Base-by-base conservation (phyloP, 2,113 vertebrate species). In the Malurus cyaneus region DNA sequence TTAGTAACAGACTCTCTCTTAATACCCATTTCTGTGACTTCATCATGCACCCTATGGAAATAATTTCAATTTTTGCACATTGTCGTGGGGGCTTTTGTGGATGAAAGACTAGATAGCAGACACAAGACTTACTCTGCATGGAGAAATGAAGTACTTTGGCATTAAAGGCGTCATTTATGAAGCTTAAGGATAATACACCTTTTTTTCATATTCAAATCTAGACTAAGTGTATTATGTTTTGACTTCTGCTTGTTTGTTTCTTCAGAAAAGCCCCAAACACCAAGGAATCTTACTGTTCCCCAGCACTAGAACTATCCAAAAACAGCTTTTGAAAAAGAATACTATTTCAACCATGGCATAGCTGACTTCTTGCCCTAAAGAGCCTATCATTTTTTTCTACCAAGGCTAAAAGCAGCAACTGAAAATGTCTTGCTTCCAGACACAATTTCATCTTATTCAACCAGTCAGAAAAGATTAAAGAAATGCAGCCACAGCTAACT, bases 11-110 rank as follows among this genome's bases (percentile, higher is more conserved):
- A 28, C 8, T 46, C 53, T 44, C 23, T 62, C 70, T 36, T 24
- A 46, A 31, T 25, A 39, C 2, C 3, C 8, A 66, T 71, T 84
- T 81, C 34, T 65, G 13, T 49, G 41, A 8, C 41, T 79, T 71
- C 21, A 36, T 50, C 60, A 26, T 12, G 18, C 5, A 59, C 3
- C 18, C 15, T 10, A 54, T 0, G 0, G 29, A 50, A 74, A 42
- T 1, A 5, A 36, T 21, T 78, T 34, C 26, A 14, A 65, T n/a
- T 73, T 79, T 72, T n/a, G 54, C 8, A 54, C 18, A 39, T 5
- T 41, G 9, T 18, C 1, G 3, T n/a, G 10, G 3, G 8, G 41
- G 39, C 2, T 4, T 57, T 72, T 20, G 41, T 29, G 11, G 10
- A 57, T 41, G 9, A 80, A n/a, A 62, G 41, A 84, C 46, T 2